Evolutionary conservation across 53 echinoderm and acorn worm species (phyloP).

Genomic region (Actinopyga echinites): DNA sequence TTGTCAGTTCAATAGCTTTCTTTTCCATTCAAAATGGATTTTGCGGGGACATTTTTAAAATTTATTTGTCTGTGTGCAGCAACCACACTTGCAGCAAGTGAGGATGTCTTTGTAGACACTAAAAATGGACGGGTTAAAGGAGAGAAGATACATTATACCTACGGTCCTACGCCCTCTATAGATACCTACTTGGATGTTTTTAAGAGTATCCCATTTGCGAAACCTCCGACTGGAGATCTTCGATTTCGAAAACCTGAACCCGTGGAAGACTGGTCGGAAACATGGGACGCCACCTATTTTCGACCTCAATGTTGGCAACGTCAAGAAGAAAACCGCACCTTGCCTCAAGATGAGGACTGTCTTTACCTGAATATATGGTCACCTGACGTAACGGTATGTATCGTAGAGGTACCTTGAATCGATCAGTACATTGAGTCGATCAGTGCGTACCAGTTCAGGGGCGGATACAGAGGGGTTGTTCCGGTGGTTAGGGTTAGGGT

Average conservation of each 20-base stretch:
- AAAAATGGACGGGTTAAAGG: not conserved
- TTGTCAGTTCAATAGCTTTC: too few relatives aligned
- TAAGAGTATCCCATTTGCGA: conserved; percentile 72
- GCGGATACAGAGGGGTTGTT: too few relatives aligned
- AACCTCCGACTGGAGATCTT: conserved; percentile 57
- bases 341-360: conserved; percentile 72
- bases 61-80: too few relatives aligned
- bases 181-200: conserved; percentile 77
- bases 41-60: too few relatives aligned
- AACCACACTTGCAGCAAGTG: not conserved
- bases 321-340: not conserved
- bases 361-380: conserved; percentile 82
- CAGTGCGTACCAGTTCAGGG: too few relatives aligned
- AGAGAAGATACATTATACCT: not conserved
- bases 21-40: too few relatives aligned
- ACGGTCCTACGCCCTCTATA: conserved; percentile 33
- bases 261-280: conserved; percentile 57
- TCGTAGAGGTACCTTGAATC: too few relatives aligned
- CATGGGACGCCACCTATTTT: conserved; percentile 54
- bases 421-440: too few relatives aligned
- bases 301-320: conserved; percentile 68
- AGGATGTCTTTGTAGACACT: not conserved
- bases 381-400: conserved; percentile 72
- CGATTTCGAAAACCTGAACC: conserved; percentile 74
- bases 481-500: too few relatives aligned